Conservation (phyloP, 2,888 invertebrate genomes). For the Orchesella flavescens region DNA sequence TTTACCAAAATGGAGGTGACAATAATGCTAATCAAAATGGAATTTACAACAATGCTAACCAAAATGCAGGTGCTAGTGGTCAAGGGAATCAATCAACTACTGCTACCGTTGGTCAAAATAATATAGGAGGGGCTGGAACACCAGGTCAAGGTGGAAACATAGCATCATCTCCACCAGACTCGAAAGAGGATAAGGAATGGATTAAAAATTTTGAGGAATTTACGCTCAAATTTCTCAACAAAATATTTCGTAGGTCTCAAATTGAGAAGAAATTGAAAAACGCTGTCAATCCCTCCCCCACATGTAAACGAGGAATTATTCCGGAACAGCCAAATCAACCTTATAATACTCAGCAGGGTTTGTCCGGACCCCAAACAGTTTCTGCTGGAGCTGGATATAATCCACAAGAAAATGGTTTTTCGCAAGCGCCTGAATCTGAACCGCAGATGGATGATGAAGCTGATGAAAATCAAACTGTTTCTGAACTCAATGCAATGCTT, state of each 20-base stretch:
- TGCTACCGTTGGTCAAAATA: not conserved
- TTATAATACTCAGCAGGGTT: too few species aligned
- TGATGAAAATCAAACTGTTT: conserved; percentile 6
- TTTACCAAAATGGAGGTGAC: not conserved
- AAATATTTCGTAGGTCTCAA: conserved; percentile 18
- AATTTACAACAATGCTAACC: not conserved
- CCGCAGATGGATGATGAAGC: not conserved
- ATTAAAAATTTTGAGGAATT: conserved; percentile 23
- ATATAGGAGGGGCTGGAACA: not conserved
- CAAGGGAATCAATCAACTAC: not conserved
- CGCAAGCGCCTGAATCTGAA: not conserved
- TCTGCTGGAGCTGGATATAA: not conserved
- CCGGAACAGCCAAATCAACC: not conserved
- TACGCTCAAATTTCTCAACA: conserved; percentile 21
- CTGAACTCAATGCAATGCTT: conserved; percentile 26
- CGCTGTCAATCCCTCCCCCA: conserved; percentile 13
- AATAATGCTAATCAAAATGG: not conserved
- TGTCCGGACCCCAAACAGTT: too few species aligned
- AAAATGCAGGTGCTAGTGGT: not conserved
- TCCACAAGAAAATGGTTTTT: not conserved
- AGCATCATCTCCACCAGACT: not conserved
- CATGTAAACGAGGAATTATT: not conserved
- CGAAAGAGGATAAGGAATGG: conserved; percentile 26
- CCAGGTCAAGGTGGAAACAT: not conserved
- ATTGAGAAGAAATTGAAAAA: conserved; percentile 11